Evolutionary conservation across 1,140 invertebrate genomes (phyloP).

Genomic region (Apis dorsata): DNA sequence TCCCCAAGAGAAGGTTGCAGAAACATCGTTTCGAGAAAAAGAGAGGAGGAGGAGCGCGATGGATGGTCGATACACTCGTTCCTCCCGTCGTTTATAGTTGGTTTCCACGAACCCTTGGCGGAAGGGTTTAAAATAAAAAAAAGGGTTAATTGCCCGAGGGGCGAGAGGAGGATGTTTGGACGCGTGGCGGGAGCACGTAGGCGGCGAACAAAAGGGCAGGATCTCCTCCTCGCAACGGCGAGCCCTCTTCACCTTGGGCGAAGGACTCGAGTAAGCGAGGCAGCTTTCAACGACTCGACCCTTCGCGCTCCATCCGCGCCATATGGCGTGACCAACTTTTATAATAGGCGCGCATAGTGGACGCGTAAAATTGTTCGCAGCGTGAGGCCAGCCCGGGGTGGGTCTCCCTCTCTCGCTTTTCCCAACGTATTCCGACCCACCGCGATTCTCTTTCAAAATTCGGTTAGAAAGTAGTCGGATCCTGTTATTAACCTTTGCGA

Average conservation of each 20-base stretch:
- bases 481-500: too few relatives aligned
- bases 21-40: background rate
- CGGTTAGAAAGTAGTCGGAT: too few relatives aligned
- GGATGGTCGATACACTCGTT: slow-evolving; percentile 19
- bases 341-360: slow-evolving; percentile 37
- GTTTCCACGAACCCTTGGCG: slow-evolving; percentile 35
- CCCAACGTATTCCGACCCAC: background rate
- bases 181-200: slow-evolving; percentile 44
- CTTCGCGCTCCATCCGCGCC: slow-evolving; percentile 66
- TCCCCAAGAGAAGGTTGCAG: too few relatives aligned
- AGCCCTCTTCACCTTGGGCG: slow-evolving; percentile 51
- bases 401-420: background rate
- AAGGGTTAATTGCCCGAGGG: slow-evolving; percentile 33
- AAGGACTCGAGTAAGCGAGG: slow-evolving; percentile 52
- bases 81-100: slow-evolving; percentile 34
- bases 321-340: slow-evolving; percentile 65
- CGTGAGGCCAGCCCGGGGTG: background rate
- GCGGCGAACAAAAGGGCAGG: slow-evolving; percentile 56
- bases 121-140: slow-evolving; percentile 17
- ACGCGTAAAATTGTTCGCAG: slow-evolving; percentile 40
- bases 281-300: slow-evolving; percentile 61
- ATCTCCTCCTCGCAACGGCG: slow-evolving; percentile 52
- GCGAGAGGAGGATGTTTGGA: slow-evolving; percentile 33
- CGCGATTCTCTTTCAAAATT: too few relatives aligned
- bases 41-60: background rate